A percentile compares a stretch with the other conserved stretches of the same genome.
phyloP scores from a whole-genome alignment of 2,888 invertebrate genomes.

The Tipula vernalis region DNA sequence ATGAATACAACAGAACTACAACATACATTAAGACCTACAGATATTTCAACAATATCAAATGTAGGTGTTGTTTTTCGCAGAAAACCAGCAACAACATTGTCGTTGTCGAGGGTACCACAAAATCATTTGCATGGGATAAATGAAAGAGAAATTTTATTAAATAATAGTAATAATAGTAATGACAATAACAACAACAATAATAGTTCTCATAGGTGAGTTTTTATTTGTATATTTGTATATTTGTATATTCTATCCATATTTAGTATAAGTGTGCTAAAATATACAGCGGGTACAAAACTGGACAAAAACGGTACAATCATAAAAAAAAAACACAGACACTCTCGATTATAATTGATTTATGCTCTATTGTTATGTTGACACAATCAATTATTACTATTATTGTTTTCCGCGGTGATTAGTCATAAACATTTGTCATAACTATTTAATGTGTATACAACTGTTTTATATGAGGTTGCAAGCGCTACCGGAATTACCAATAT shows the following conservation, averaged over 20 bases:
- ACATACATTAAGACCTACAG: conserved; percentile 9
- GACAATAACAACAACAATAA: background rate
- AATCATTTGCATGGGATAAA: background rate
- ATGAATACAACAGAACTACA: conserved; percentile 21
- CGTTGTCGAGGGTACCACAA: background rate
- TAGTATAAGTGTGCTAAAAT: background rate
- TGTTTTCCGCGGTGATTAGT: background rate
- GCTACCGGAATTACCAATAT: background rate
- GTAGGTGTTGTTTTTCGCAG: conserved; percentile 8
- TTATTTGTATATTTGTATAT: background rate
- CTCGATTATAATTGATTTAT: background rate
- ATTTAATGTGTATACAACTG: background rate
- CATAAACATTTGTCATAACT: background rate
- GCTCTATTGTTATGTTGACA: background rate
- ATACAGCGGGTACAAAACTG: background rate
- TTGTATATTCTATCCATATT: background rate
- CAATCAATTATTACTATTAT: background rate
- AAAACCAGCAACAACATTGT: background rate
- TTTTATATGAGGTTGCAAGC: background rate
- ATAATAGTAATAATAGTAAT: background rate
- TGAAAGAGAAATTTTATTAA: conserved; percentile 13
- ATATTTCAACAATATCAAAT: conserved; percentile 8
- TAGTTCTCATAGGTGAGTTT: conserved; percentile 9
- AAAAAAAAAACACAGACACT: background rate
- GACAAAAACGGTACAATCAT: no score